phyloP scores from a whole-genome alignment of 2,888 invertebrate genomes.

The Phengaris arion region DNA sequence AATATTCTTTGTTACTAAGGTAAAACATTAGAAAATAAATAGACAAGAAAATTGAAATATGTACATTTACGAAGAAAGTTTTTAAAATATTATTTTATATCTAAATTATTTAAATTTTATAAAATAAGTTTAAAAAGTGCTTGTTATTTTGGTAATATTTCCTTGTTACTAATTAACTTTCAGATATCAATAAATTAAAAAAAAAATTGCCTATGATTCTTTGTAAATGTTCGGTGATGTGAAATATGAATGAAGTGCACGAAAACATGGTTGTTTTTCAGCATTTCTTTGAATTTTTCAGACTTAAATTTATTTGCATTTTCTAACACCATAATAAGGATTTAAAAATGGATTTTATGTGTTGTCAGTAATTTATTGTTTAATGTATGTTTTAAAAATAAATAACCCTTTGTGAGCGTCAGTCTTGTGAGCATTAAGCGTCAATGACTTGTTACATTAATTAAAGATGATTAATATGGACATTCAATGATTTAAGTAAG shows the following conservation, averaged over 20 bases:
- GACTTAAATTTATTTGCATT: slow-evolving; percentile 51
- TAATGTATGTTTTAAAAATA: slow-evolving; percentile 48
- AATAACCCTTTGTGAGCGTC: slow-evolving; percentile 68
- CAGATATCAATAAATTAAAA: neutral
- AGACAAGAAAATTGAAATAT: neutral
- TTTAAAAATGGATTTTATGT: slow-evolving; percentile 39
- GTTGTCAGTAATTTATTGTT: slow-evolving; percentile 47
- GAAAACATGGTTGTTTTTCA: slow-evolving; percentile 79
- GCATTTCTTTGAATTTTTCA: slow-evolving; percentile 65
- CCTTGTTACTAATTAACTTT: neutral
- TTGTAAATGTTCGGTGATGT: slow-evolving; percentile 44
- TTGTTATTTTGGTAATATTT: too few species aligned
- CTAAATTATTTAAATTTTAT: neutral
- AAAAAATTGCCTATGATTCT: slow-evolving; percentile 29
- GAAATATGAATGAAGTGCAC: slow-evolving; percentile 61
- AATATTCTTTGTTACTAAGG: neutral
- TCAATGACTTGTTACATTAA: slow-evolving; percentile 60
- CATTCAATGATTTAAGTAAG: slow-evolving; percentile 70
- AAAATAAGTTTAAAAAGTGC: neutral
- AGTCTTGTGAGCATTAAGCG: slow-evolving; percentile 52
- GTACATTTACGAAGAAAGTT: slow-evolving; percentile 2
- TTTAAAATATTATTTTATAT: neutral
- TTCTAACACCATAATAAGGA: slow-evolving; percentile 46
- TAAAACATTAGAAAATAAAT: neutral
- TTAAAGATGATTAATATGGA: slow-evolving; percentile 64